Conservation (phyloP, 2,888 invertebrate genomes). For the Drosophila gaucha region DNA sequence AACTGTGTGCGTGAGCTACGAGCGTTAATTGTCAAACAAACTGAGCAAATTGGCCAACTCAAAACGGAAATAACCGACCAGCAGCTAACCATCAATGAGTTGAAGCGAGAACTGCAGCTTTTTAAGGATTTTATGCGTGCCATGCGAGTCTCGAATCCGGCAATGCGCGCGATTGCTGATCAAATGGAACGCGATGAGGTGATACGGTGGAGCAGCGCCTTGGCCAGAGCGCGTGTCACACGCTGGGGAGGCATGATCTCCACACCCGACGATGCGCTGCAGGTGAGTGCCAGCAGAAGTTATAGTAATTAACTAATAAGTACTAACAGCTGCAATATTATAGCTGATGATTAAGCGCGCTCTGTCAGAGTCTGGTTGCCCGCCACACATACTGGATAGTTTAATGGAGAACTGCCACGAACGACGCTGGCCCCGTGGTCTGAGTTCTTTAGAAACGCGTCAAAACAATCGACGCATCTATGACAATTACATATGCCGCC, state of each 20-base stretch:
- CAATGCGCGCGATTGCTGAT: slow-evolving; percentile 95
- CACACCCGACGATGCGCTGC: slow-evolving; percentile 96
- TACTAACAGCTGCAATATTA: neutral
- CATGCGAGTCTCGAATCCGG: slow-evolving; percentile 95
- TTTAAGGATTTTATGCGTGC: slow-evolving; percentile 97
- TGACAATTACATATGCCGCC: slow-evolving; percentile 96
- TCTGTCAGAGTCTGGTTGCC: slow-evolving; percentile 96
- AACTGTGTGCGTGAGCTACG: slow-evolving; percentile 96
- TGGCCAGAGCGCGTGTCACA: slow-evolving; percentile 94
- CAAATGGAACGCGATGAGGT: slow-evolving; percentile 98
- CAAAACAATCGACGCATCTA: slow-evolving; percentile 96
- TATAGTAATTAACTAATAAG: neutral
- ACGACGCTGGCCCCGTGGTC: slow-evolving; percentile 96
- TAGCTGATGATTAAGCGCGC: slow-evolving; percentile 97
- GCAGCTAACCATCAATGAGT: slow-evolving; percentile 94
- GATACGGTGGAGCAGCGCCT: slow-evolving; percentile 93
- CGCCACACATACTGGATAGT: slow-evolving; percentile 95
- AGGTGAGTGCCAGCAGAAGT: slow-evolving; percentile 86
- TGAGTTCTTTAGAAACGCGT: slow-evolving; percentile 95
- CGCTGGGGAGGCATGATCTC: slow-evolving; percentile 99
- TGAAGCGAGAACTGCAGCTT: slow-evolving; percentile 94
- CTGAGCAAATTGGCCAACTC: slow-evolving; percentile 93
- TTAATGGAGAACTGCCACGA: slow-evolving; percentile 99
- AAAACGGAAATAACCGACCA: slow-evolving; percentile 95
- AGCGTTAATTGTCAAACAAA: slow-evolving; percentile 92